Percentiles rank a stretch among this genome's conserved stretches.
phyloP scores from a whole-genome alignment of 1,140 invertebrate genomes.

The Drosophila sulfurigaster region DNA sequence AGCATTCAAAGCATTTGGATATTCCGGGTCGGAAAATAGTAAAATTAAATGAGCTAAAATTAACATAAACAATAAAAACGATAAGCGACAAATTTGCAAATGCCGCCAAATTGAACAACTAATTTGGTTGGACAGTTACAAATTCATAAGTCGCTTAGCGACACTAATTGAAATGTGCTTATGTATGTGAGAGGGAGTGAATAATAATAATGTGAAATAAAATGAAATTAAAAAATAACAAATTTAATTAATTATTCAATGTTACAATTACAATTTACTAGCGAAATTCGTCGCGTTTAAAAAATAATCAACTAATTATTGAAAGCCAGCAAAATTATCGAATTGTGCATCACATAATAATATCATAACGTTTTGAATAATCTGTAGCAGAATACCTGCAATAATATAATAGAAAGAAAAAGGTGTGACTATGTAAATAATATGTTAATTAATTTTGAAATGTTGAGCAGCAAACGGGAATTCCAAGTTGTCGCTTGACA shows the following conservation, averaged over 20 bases:
- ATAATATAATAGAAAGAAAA: slow-evolving; percentile 2
- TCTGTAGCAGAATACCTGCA: not conserved
- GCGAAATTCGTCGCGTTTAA: not conserved
- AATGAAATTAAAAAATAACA: slow-evolving; percentile 54
- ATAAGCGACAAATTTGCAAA: slow-evolving; percentile 72
- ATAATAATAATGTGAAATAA: slow-evolving; percentile 19
- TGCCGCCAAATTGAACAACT: slow-evolving; percentile 68
- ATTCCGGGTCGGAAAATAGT: slow-evolving; percentile 60
- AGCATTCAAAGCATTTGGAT: not conserved
- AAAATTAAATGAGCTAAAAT: slow-evolving; percentile 78
- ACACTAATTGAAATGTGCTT: slow-evolving; percentile 45
- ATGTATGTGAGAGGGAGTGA: not conserved
- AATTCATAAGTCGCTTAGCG: slow-evolving; percentile 46
- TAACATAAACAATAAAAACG: slow-evolving; percentile 81
- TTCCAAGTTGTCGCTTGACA: slow-evolving; percentile 15
- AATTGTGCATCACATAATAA: too few relatives aligned
- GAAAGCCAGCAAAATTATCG: not conserved
- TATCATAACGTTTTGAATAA: not conserved
- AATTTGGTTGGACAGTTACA: slow-evolving; percentile 69
- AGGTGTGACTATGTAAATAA: slow-evolving; percentile 58
- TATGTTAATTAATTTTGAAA: slow-evolving; percentile 77
- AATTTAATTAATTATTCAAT: slow-evolving; percentile 46
- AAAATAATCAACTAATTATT: slow-evolving; percentile 18
- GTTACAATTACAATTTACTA: slow-evolving; percentile 18
- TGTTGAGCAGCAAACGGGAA: slow-evolving; percentile 3